Evolutionary conservation across 2,888 invertebrate species (phyloP).

Genomic region (Ypsolopha sequella): DNA sequence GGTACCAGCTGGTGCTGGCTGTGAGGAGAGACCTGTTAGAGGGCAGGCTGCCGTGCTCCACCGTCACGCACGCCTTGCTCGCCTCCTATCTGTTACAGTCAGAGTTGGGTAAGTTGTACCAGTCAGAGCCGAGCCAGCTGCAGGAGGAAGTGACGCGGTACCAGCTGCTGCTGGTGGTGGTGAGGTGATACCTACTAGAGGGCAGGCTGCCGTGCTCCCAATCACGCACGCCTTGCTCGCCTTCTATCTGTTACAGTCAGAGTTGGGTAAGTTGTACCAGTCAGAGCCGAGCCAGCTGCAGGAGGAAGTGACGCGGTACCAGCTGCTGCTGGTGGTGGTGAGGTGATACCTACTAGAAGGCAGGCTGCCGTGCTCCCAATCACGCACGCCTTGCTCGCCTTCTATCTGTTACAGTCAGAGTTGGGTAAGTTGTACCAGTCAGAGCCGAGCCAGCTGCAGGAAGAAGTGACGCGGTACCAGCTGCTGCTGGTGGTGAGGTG

Average conservation of each 20-base stretch:
- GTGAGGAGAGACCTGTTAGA: slow-evolving; percentile 78
- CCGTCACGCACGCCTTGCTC: slow-evolving; percentile 94
- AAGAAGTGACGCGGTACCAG: slow-evolving; percentile 93
- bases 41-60: slow-evolving; percentile 95
- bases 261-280: slow-evolving; percentile 91
- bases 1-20: slow-evolving; percentile 95
- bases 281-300: slow-evolving; percentile 95
- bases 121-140: slow-evolving; percentile 95
- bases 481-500: slow-evolving; percentile 87
- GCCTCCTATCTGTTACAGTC: slow-evolving; percentile 92
- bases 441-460: slow-evolving; percentile 93
- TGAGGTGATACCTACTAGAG: slow-evolving; percentile 79
- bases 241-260: slow-evolving; percentile 90
- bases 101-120: slow-evolving; percentile 91
- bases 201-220: slow-evolving; percentile 94
- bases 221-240: slow-evolving; percentile 96
- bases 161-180: slow-evolving; percentile 93
- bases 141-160: slow-evolving; percentile 93
- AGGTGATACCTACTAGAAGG: slow-evolving; percentile 79
- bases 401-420: slow-evolving; percentile 91
- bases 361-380: slow-evolving; percentile 96
- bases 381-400: slow-evolving; percentile 94
- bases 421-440: slow-evolving; percentile 93
- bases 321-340: slow-evolving; percentile 93
- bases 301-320: slow-evolving; percentile 93